Evolutionary conservation across 92 coral and sea anemone genomes (phyloP).

Genomic region (Palythoa caribaeorum): DNA sequence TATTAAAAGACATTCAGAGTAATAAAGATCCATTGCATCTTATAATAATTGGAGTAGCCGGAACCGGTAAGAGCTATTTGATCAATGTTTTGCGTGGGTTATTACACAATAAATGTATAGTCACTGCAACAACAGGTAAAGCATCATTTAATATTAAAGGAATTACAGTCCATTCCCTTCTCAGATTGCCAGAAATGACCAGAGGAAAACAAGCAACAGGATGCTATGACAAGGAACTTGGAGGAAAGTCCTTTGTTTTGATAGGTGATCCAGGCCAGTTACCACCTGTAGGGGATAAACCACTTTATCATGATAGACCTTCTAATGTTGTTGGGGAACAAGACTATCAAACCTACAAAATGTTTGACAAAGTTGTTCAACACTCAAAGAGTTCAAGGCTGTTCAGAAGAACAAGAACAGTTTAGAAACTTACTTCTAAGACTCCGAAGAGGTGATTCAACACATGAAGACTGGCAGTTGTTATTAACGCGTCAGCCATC

Average conservation of each 20-base stretch:
- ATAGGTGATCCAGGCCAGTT: constrained; percentile 66
- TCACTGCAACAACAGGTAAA: constrained; percentile 74
- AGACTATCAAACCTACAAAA: constrained; percentile 52
- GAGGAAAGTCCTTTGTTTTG: constrained; percentile 56
- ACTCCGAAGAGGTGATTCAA: no score
- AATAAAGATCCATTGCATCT: not conserved
- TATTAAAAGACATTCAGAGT: not conserved
- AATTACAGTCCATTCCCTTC: constrained; percentile 61
- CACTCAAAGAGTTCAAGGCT: constrained; percentile 6
- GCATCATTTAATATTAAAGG: constrained; percentile 64
- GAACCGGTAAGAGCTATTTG: constrained; percentile 1
- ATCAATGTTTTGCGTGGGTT: constrained; percentile 37
- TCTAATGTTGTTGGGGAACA: constrained; percentile 53
- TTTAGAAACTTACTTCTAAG: no score
- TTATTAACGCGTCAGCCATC: no score
- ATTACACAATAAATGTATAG: constrained; percentile 52
- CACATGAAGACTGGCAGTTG: no score
- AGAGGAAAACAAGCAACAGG: constrained; percentile 57
- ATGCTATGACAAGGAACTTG: constrained; percentile 41
- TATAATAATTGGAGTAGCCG: not conserved
- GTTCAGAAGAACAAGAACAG: no score
- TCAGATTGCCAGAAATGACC: constrained; percentile 63
- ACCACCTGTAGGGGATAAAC: constrained; percentile 66
- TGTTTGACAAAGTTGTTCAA: constrained; percentile 35
- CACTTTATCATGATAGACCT: constrained; percentile 60